Evolutionary conservation across 2,113 vertebrate genomes (phyloP).

Genomic region (Ammospiza caudacuta): DNA sequence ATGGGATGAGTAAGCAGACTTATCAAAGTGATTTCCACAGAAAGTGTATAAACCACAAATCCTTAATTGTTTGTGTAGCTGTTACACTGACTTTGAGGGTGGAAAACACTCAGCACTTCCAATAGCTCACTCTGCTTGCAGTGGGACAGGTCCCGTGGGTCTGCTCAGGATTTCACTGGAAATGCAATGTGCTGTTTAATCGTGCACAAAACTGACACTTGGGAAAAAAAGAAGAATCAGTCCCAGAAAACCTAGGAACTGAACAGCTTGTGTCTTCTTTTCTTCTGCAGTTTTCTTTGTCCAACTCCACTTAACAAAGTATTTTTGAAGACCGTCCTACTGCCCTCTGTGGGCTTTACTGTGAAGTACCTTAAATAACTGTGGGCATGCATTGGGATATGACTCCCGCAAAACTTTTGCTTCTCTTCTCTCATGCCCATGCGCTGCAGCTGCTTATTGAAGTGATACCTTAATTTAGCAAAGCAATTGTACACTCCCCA

Average conservation of each 20-base stretch:
- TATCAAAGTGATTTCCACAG: neutral
- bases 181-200: neutral
- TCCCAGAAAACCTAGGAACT: neutral
- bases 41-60: neutral
- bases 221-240: fast-evolving
- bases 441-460: neutral
- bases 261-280: neutral
- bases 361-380: neutral
- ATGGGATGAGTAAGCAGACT: neutral
- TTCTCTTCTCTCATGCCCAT: neutral
- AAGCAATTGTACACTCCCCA: neutral
- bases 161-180: neutral
- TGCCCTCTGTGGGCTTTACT: neutral
- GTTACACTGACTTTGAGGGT: neutral
- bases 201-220: neutral
- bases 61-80: neutral
- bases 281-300: neutral
- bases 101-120: neutral
- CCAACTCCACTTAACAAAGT: neutral
- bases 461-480: neutral
- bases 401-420: neutral
- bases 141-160: neutral
- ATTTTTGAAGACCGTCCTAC: neutral
- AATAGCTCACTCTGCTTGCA: neutral
- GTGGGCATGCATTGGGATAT: neutral